A percentile compares a stretch with the other conserved stretches of the same genome.
Conservation (phyloP, 2,113 vertebrate species). For the Hiodon alosoides region DNA sequence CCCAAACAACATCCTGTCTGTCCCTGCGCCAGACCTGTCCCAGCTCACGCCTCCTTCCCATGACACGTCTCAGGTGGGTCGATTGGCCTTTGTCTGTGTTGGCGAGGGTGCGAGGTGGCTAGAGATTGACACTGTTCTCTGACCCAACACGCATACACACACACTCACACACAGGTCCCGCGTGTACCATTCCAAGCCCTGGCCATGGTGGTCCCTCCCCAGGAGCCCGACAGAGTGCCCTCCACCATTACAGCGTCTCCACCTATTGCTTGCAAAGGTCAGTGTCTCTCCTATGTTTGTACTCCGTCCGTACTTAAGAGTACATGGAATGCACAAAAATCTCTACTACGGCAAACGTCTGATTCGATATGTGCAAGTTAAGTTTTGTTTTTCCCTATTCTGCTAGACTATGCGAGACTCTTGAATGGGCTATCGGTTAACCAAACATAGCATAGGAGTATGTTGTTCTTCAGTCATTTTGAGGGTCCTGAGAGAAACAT, state of each 20-base stretch:
- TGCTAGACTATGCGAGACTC: no score
- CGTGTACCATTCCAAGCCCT: slow-evolving; percentile 95
- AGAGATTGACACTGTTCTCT: not conserved
- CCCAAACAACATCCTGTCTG: slow-evolving; percentile 91
- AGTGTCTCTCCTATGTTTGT: slow-evolving; percentile 39
- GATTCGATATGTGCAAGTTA: no score
- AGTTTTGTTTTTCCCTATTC: no score
- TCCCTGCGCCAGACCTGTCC: slow-evolving; percentile 84
- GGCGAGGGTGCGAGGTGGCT: not conserved
- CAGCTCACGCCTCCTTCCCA: slow-evolving; percentile 91
- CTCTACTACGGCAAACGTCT: no score
- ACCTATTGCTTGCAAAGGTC: slow-evolving; percentile 86
- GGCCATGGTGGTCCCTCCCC: slow-evolving; percentile 96
- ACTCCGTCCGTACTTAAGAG: not conserved
- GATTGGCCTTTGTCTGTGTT: not conserved
- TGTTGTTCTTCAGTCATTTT: no score
- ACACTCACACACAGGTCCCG: slow-evolving; percentile 69
- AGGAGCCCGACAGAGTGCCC: slow-evolving; percentile 91
- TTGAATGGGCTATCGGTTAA: no score
- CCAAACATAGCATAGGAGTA: no score
- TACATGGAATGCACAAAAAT: no score
- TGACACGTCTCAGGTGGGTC: slow-evolving; percentile 90
- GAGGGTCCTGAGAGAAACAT: no score
- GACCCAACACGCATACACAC: not conserved
- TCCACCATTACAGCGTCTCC: slow-evolving; percentile 78